Percentiles rank a stretch among this genome's conserved stretches.
Conservation (phyloP, 2,797 vertebrate species). For the Liasis olivaceus region DNA sequence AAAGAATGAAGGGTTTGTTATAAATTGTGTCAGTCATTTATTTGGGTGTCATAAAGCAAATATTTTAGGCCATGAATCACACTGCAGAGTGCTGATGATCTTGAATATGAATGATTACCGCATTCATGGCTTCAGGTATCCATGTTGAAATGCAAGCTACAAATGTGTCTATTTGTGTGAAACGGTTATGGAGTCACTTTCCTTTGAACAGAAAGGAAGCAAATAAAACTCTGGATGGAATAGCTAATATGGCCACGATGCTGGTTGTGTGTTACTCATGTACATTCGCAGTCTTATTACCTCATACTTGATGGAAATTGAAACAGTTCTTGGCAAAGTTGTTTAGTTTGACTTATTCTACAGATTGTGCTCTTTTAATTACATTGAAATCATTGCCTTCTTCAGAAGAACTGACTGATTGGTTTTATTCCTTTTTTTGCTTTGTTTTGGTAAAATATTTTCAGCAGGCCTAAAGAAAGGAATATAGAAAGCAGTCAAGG, state of each 20-base stretch:
- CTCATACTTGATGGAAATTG: background rate
- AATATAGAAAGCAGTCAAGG: background rate
- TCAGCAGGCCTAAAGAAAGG: background rate
- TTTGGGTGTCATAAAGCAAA: conserved; percentile 47
- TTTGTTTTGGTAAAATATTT: background rate
- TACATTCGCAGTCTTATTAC: background rate
- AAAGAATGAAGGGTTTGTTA: conserved; percentile 51
- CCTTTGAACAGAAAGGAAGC: background rate
- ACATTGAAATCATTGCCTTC: background rate
- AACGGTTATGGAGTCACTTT: conserved; percentile 5
- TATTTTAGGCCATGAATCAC: conserved; percentile 26
- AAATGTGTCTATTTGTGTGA: background rate
- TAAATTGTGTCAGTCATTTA: conserved; percentile 42
- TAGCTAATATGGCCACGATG: background rate
- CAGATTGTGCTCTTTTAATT: background rate
- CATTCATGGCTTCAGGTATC: conserved; percentile 31
- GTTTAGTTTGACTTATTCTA: background rate
- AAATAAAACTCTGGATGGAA: background rate
- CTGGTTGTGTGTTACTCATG: background rate
- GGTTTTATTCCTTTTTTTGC: background rate
- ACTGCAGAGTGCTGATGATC: conserved; percentile 49
- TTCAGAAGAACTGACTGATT: background rate
- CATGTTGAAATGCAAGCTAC: conserved; percentile 20
- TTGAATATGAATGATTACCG: conserved; percentile 30
- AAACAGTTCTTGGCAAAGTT: background rate